Percentiles rank a stretch among this genome's conserved stretches.
phyloP scores from a whole-genome alignment of 2,888 invertebrate species.

The Caenorhabditis imperialis region DNA sequence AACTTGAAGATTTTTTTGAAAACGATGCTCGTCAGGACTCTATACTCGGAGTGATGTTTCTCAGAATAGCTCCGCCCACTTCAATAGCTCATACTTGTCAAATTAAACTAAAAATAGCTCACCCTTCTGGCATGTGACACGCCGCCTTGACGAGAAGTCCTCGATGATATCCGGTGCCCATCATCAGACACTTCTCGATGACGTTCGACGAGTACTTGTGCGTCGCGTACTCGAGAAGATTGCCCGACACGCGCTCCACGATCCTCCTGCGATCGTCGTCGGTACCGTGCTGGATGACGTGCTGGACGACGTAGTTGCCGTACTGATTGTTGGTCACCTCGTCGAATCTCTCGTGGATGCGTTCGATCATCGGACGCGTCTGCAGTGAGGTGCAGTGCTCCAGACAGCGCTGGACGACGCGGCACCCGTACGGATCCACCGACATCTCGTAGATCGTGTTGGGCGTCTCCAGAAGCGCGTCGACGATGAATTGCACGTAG shows the following conservation, averaged over 20 bases:
- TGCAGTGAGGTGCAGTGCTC: conserved; percentile 96
- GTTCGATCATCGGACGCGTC: conserved; percentile 89
- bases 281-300: conserved; percentile 95
- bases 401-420: conserved; percentile 97
- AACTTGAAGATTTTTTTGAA: too few relatives aligned
- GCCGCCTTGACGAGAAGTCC: conserved; percentile 97
- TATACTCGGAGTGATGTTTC: too few relatives aligned
- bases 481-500: conserved; percentile 92
- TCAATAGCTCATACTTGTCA: too few relatives aligned
- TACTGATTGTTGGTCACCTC: conserved; percentile 48
- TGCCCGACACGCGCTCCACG: conserved; percentile 82
- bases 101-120: conserved; percentile 31
- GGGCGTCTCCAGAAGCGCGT: conserved; percentile 80
- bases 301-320: conserved; percentile 96
- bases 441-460: conserved; percentile 87
- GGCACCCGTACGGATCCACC: conserved; percentile 98
- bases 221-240: conserved; percentile 91
- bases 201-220: conserved; percentile 99
- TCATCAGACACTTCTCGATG: conserved; percentile 98
- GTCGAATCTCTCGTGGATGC: conserved; percentile 92
- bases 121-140: conserved; percentile 79
- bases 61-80: too few relatives aligned
- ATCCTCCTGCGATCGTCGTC: conserved; percentile 95
- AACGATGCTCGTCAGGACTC: too few relatives aligned
- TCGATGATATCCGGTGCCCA: conserved; percentile 93